These are phyloP conservation scores for Coecobrya sp. DNA, from an alignment of 2,888 invertebrate genomes.

Conservation along the genomic window DNA sequence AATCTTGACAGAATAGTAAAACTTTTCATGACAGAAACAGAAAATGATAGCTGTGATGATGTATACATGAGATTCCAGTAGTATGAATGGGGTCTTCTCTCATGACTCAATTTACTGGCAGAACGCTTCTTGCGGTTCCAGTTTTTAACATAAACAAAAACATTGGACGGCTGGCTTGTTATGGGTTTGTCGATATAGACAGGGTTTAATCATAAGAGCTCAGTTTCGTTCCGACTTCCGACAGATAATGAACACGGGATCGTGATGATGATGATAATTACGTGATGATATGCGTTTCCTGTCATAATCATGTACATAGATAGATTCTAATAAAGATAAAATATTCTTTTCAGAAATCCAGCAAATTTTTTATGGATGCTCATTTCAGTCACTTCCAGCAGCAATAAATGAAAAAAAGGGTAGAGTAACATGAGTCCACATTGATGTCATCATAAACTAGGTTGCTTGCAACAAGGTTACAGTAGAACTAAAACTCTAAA, in stretches of 20 bases:
- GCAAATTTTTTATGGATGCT: not conserved
- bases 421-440: too few relatives aligned
- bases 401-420: too few relatives aligned
- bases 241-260: not conserved
- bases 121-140: not conserved
- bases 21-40: not conserved
- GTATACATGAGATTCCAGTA: slow-evolving; percentile 3
- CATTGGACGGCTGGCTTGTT: not conserved
- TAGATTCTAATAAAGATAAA: not conserved
- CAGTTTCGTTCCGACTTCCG: not conserved
- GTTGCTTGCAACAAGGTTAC: too few relatives aligned
- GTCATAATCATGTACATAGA: slow-evolving; percentile 11
- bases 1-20: slow-evolving; percentile 10
- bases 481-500: too few relatives aligned
- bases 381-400: not conserved
- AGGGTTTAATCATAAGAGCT: not conserved
- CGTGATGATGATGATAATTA: slow-evolving; percentile 23
- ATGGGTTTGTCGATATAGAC: not conserved
- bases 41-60: slow-evolving; percentile 45
- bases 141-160: slow-evolving; percentile 24
- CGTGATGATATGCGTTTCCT: slow-evolving; percentile 68
- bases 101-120: slow-evolving; percentile 4
- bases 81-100: not conserved
- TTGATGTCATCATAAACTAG: too few relatives aligned
- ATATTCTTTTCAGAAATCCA: not conserved